A percentile compares a stretch with the other conserved stretches of the same genome.
Conservation (phyloP, 1,140 invertebrate genomes). For the Drosophila punjabiensis region DNA sequence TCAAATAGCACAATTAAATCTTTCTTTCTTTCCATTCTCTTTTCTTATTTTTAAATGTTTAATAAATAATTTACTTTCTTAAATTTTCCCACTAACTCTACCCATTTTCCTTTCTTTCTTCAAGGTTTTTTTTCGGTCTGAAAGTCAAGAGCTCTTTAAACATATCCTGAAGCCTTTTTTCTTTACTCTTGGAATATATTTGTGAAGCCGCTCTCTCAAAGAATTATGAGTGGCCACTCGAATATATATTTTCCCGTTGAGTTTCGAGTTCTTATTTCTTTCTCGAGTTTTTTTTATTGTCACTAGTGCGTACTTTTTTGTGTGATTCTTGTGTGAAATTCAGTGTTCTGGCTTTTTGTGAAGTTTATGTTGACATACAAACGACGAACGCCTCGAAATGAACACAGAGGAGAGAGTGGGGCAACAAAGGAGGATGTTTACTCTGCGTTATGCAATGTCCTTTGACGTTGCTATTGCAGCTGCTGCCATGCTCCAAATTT, state of each 20-base stretch:
- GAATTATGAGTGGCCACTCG: constrained; percentile 72
- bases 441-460: constrained; percentile 44
- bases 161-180: constrained; percentile 41
- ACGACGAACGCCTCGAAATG: constrained; percentile 55
- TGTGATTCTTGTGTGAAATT: constrained; percentile 42
- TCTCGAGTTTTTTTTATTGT: constrained; percentile 64
- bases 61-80: neutral
- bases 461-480: constrained; percentile 54
- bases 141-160: constrained; percentile 31
- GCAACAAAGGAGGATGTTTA: constrained; percentile 41
- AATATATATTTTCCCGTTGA: constrained; percentile 54
- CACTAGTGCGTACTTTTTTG: constrained; percentile 46
- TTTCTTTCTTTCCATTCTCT: neutral
- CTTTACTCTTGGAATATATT: constrained; percentile 17
- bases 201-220: constrained; percentile 53
- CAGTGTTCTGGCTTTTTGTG: constrained; percentile 29
- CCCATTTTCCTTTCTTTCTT: neutral
- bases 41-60: neutral
- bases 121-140: neutral
- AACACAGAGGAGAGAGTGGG: constrained; percentile 27
- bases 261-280: constrained; percentile 29
- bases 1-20: too few relatives aligned
- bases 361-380: constrained; percentile 74
- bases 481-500: constrained; percentile 66
- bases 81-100: neutral